phyloP scores from a whole-genome alignment of 2,113 vertebrate species.

The Saimiri boliviensis region DNA sequence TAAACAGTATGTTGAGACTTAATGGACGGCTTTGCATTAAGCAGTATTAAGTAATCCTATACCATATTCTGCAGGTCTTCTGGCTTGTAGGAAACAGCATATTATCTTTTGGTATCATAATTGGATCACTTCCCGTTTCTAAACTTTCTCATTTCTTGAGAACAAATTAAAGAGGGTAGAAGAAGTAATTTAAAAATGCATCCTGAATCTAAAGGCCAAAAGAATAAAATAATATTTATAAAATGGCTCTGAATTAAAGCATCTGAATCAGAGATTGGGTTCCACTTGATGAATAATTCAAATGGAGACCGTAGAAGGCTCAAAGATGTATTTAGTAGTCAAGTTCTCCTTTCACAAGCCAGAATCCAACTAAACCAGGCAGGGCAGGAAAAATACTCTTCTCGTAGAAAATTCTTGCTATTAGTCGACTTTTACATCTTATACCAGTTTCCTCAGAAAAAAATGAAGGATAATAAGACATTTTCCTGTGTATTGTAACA shows the following conservation, averaged over 20 bases:
- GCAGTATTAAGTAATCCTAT: constrained; percentile 6
- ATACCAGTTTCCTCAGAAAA: neutral
- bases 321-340: neutral
- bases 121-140: constrained; percentile 31
- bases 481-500: neutral
- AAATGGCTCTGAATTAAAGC: neutral
- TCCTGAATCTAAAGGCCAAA: neutral
- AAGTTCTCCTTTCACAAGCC: neutral
- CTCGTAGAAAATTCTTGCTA: neutral
- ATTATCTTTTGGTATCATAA: neutral
- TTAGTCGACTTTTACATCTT: neutral
- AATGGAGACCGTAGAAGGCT: neutral
- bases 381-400: neutral
- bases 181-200: constrained; percentile 17
- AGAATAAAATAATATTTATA: constrained; percentile 10
- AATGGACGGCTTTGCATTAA: neutral
- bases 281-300: neutral
- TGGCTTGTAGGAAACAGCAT: neutral
- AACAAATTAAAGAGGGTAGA: constrained; percentile 44
- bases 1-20: constrained; percentile 58
- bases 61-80: neutral
- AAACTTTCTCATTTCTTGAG: constrained; percentile 41
- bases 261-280: neutral
- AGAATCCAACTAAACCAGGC: neutral
- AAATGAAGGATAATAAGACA: neutral